These are phyloP conservation scores for Austrolebias charrua DNA, from an alignment of 2,797 vertebrate genomes.

Conservation along the genomic window DNA sequence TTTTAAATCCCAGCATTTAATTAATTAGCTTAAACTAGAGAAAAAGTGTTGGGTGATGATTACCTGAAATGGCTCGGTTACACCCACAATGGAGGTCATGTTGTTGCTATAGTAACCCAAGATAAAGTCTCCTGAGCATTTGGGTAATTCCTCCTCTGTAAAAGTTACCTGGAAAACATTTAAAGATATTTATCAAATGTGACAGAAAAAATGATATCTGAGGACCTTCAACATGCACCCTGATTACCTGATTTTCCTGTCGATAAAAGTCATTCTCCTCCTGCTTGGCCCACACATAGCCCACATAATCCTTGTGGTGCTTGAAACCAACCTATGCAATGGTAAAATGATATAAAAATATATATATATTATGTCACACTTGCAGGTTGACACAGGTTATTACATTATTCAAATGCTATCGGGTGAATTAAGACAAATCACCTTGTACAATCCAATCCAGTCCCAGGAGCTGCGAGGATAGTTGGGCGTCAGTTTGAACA, in stretches of 20 bases:
- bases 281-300: slow-evolving; percentile 94
- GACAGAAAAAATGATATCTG: slow-evolving; percentile 23
- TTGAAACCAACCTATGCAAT: slow-evolving; percentile 91
- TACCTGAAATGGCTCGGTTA: slow-evolving; percentile 98
- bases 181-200: slow-evolving; percentile 32
- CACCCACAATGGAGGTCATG: slow-evolving; percentile 88
- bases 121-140: slow-evolving; percentile 92
- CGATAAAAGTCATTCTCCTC: slow-evolving; percentile 86
- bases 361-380: no score
- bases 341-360: slow-evolving; percentile 9
- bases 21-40: slow-evolving; percentile 16
- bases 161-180: slow-evolving; percentile 83
- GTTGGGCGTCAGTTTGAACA: slow-evolving; percentile 83
- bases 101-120: slow-evolving; percentile 96
- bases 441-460: slow-evolving; percentile 97
- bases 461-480: slow-evolving; percentile 96
- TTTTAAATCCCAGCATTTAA: neutral
- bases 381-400: neutral
- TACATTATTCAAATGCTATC: neutral
- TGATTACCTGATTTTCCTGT: slow-evolving; percentile 83
- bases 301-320: slow-evolving; percentile 95
- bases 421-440: slow-evolving; percentile 43
- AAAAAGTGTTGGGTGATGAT: slow-evolving; percentile 37
- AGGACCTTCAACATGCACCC: neutral
- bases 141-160: slow-evolving; percentile 91